Conservation (phyloP, 2,888 invertebrate species). For the Tenthredo notha region DNA sequence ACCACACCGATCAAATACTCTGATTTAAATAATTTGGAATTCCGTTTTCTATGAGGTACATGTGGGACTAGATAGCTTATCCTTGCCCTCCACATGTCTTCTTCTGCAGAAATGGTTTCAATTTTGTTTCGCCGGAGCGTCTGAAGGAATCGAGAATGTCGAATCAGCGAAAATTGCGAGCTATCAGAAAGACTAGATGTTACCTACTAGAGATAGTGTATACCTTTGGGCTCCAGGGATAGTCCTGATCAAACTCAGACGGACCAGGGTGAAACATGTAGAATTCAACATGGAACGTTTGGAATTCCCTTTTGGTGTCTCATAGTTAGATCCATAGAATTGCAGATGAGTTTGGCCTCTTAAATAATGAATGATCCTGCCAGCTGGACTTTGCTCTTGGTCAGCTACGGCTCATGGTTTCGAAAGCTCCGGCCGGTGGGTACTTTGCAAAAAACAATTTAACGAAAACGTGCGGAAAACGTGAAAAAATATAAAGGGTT, state of each 20-base stretch:
- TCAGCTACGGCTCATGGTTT: not conserved
- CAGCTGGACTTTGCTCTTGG: slow-evolving; percentile 33
- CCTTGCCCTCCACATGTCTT: not conserved
- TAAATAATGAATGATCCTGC: slow-evolving; percentile 41
- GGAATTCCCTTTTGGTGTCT: slow-evolving; percentile 40
- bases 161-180: slow-evolving; percentile 10
- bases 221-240: slow-evolving; percentile 11
- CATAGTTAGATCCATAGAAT: slow-evolving; percentile 43
- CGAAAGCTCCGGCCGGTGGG: not conserved
- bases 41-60: not conserved
- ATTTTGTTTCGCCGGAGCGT: not conserved
- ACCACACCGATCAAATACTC: not conserved
- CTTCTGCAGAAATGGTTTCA: not conserved
- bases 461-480: not conserved
- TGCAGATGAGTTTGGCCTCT: slow-evolving; percentile 39
- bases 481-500: slow-evolving; percentile 19
- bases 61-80: not conserved
- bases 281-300: slow-evolving; percentile 37
- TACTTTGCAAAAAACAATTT: slow-evolving; percentile 29
- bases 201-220: not conserved
- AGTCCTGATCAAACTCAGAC: slow-evolving; percentile 41
- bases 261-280: slow-evolving; percentile 13
- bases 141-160: not conserved
- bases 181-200: not conserved
- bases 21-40: not conserved